These are phyloP conservation scores for Erannis defoliaria DNA, from an alignment of 2,888 invertebrate species.

Conservation along the genomic window DNA sequence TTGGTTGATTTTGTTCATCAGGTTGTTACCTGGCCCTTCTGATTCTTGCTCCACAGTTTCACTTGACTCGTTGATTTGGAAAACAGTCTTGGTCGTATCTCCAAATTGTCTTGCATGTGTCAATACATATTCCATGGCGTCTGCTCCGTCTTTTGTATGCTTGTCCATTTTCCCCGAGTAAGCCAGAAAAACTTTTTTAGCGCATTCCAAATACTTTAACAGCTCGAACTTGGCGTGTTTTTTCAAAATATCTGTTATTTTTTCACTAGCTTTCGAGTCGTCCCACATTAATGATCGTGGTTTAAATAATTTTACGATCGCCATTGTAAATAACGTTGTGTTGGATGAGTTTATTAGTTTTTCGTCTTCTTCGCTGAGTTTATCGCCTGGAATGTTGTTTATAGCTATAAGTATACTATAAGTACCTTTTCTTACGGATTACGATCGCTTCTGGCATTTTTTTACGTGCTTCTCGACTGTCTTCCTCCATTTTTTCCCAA, in stretches of 20 bases:
- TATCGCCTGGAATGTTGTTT: not conserved
- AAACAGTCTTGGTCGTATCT: not conserved
- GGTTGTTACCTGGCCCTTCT: not conserved
- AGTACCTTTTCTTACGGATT: not conserved
- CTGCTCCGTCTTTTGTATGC: not conserved
- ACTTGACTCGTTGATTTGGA: not conserved
- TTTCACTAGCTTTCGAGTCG: not conserved
- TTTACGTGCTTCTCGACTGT: not conserved
- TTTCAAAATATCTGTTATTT: not conserved
- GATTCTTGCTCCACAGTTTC: not conserved
- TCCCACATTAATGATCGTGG: not conserved
- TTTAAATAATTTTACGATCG: not conserved
- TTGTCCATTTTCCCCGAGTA: not conserved
- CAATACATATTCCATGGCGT: slow-evolving; percentile 8
- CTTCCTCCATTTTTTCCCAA: not conserved
- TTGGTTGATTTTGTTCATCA: not conserved
- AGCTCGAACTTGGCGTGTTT: not conserved
- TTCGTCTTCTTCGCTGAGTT: not conserved
- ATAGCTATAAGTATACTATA: slow-evolving; percentile 1
- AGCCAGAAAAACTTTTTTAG: not conserved
- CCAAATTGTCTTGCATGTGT: slow-evolving; percentile 7
- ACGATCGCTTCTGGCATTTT: not conserved
- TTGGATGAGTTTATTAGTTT: not conserved
- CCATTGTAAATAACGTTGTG: too few relatives aligned
- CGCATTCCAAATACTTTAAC: slow-evolving; percentile 1